Conservation (phyloP, 2,113 vertebrate genomes). For the Platichthys flesus region DNA sequence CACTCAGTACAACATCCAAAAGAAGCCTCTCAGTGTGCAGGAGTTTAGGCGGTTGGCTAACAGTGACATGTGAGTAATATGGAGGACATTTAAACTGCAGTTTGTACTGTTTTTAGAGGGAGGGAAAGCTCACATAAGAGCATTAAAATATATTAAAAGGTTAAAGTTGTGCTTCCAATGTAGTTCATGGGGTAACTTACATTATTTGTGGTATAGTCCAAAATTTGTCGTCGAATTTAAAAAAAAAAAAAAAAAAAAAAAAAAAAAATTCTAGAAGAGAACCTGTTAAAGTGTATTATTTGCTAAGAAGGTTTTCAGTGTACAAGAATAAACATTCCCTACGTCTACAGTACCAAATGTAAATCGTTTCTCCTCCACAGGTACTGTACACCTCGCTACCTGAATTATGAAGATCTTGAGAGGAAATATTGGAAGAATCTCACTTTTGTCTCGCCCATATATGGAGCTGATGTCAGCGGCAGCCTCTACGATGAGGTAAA, state of each 20-base stretch:
- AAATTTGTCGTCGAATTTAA: neutral
- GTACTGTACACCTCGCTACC: constrained; percentile 97
- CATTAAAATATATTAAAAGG: neutral
- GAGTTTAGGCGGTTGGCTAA: constrained; percentile 96
- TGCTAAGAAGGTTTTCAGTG: neutral
- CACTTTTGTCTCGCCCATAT: constrained; percentile 97
- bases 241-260: too few species aligned
- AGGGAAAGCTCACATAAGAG: neutral
- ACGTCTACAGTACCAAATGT: neutral
- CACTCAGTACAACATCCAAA: constrained; percentile 98
- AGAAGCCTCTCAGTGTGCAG: constrained; percentile 94
- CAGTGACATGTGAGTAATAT: constrained; percentile 91
- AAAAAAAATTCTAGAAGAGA: too few species aligned
- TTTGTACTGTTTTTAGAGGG: neutral
- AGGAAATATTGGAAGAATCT: constrained; percentile 99
- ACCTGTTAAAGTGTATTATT: neutral
- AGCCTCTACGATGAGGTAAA: constrained; percentile 94
- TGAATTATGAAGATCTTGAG: constrained; percentile 97
- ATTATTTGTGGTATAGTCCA: neutral
- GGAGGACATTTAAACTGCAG: neutral
- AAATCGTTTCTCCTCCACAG: constrained; percentile 68
- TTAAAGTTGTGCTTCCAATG: neutral
- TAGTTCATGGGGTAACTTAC: neutral
- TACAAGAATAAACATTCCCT: neutral
- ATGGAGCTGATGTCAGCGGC: constrained; percentile 96